A percentile compares a stretch with the other conserved stretches of the same genome.
Conservation (phyloP, 2,888 invertebrate genomes). For the Orthonychiurus folsomi region DNA sequence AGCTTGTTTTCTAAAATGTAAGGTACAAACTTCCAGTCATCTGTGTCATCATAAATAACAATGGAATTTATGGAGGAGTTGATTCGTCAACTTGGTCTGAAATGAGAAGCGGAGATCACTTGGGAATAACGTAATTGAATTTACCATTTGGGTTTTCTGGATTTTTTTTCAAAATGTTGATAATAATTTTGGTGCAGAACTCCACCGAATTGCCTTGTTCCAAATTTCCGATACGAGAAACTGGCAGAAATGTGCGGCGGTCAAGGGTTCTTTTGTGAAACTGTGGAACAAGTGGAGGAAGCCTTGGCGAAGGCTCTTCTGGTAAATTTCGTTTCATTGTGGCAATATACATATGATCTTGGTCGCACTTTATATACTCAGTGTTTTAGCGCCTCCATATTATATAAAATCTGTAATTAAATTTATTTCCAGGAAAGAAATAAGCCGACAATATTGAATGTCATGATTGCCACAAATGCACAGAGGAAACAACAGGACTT, state of each 20-base stretch:
- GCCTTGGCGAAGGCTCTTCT: constrained; percentile 61
- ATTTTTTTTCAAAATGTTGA: constrained; percentile 10
- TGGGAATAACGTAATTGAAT: constrained; percentile 61
- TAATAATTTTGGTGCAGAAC: constrained; percentile 51
- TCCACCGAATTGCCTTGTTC: constrained; percentile 71
- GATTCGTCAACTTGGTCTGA: constrained; percentile 63
- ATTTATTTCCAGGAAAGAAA: constrained; percentile 50
- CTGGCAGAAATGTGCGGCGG: constrained; percentile 80
- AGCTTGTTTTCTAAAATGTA: background rate
- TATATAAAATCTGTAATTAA: too few relatives aligned
- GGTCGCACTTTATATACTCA: too few relatives aligned
- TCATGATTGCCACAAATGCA: constrained; percentile 77
- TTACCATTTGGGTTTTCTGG: constrained; percentile 6
- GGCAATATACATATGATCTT: too few relatives aligned
- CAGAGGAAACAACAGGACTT: constrained; percentile 85
- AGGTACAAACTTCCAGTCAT: constrained; percentile 86
- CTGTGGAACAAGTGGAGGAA: constrained; percentile 62
- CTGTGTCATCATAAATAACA: constrained; percentile 87
- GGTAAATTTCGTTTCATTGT: constrained; percentile 42
- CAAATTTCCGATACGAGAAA: constrained; percentile 75
- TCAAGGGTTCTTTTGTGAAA: constrained; percentile 68
- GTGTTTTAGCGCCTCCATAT: too few relatives aligned
- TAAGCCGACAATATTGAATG: constrained; percentile 78
- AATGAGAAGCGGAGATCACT: constrained; percentile 51
- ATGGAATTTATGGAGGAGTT: constrained; percentile 85